phyloP scores from a whole-genome alignment of 2,113 vertebrate species.

The Pteropus alecto region DNA sequence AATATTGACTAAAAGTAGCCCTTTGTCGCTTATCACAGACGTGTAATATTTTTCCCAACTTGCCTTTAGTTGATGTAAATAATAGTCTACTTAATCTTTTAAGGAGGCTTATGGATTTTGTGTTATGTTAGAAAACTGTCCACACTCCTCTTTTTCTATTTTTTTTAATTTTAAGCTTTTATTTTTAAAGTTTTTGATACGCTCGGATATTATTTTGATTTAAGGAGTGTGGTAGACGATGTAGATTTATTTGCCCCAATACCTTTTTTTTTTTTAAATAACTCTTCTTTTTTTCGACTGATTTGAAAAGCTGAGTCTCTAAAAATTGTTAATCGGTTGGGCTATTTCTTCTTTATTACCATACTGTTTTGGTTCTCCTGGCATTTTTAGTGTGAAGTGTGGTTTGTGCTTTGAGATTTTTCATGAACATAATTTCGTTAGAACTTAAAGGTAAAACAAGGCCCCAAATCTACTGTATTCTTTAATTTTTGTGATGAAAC shows the following conservation, averaged over 20 bases:
- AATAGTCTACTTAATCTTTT: not conserved
- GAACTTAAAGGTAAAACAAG: not conserved
- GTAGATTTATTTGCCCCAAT: not conserved
- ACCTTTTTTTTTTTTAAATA: not conserved
- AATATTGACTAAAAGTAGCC: not conserved
- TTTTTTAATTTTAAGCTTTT: not conserved
- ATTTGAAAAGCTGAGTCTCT: not conserved
- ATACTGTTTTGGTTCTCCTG: not conserved
- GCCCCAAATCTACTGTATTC: not conserved
- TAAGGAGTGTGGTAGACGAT: not conserved
- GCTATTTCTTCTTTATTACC: not conserved
- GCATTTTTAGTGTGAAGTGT: not conserved
- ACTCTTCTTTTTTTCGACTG: not conserved
- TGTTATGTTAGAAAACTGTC: not conserved
- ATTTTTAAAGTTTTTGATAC: not conserved
- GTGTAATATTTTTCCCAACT: not conserved
- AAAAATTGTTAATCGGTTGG: not conserved
- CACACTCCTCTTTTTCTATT: not conserved
- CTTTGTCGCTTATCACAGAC: not conserved
- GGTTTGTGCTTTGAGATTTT: not conserved
- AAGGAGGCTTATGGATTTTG: not conserved
- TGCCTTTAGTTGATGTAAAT: not conserved
- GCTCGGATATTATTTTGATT: not conserved
- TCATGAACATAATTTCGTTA: not conserved
- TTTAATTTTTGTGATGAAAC: conserved; percentile 22